phyloP scores from a whole-genome alignment of 2,113 vertebrate species.

The Glaucomys volans region DNA sequence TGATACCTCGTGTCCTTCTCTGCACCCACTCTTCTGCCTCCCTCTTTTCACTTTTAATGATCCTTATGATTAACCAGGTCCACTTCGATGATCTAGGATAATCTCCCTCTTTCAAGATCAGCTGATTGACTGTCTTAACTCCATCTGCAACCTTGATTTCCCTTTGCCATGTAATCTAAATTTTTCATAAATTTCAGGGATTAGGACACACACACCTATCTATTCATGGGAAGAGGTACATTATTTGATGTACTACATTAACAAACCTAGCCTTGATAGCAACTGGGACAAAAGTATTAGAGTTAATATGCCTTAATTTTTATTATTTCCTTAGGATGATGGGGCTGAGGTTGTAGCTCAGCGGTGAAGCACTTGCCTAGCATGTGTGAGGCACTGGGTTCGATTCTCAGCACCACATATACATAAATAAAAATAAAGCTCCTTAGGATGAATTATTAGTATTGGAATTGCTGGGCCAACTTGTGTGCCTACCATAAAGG shows the following conservation, averaged over 20 bases:
- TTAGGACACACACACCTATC: not conserved
- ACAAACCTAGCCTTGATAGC: not conserved
- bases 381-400: too few relatives aligned
- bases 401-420: too few relatives aligned
- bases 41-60: not conserved
- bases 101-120: not conserved
- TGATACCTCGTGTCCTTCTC: not conserved
- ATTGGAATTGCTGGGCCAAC: not conserved
- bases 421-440: not conserved
- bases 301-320: not conserved
- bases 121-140: not conserved
- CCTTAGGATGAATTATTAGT: not conserved
- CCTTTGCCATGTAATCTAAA: not conserved
- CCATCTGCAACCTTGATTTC: not conserved
- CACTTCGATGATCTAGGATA: not conserved
- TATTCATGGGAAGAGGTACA: accelerated
- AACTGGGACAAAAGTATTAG: not conserved
- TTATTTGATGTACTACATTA: not conserved
- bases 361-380: too few relatives aligned
- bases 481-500: not conserved
- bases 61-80: not conserved
- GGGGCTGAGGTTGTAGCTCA: too few relatives aligned
- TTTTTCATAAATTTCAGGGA: not conserved
- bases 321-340: conserved; percentile 34
- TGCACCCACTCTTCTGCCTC: not conserved